These are phyloP conservation scores for Exocentrus adspersus DNA, from an alignment of 2,888 invertebrate species.

Conservation along the genomic window DNA sequence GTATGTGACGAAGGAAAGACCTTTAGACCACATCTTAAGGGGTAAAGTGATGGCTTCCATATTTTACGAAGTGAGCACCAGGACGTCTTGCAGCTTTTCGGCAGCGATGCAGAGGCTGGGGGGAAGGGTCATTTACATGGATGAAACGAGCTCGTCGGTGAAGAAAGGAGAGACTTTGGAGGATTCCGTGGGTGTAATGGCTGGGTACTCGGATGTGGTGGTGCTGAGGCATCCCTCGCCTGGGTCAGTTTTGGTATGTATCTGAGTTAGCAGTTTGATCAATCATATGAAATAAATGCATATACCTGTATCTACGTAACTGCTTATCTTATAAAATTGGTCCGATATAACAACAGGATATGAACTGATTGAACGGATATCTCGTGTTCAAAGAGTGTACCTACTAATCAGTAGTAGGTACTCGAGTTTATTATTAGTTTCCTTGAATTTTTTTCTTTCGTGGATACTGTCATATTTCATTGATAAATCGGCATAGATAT, in stretches of 20 bases:
- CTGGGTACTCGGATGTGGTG: constrained; percentile 93
- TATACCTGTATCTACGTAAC: too few relatives aligned
- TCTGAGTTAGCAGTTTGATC: background rate
- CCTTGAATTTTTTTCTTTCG: too few relatives aligned
- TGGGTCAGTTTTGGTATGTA: constrained; percentile 86
- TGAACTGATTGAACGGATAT: too few relatives aligned
- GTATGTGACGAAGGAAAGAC: constrained; percentile 84
- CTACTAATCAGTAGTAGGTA: too few relatives aligned
- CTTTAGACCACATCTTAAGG: constrained; percentile 83
- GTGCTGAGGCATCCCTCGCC: constrained; percentile 94
- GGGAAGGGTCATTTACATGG: constrained; percentile 90
- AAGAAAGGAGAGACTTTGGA: constrained; percentile 97
- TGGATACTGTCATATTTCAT: too few relatives aligned
- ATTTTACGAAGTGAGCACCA: constrained; percentile 97
- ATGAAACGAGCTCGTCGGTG: constrained; percentile 90
- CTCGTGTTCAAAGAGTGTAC: too few relatives aligned
- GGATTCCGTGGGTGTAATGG: constrained; percentile 86
- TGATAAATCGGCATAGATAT: too few relatives aligned
- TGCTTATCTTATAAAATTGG: too few relatives aligned
- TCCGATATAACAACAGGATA: too few relatives aligned
- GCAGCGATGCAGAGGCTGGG: constrained; percentile 97
- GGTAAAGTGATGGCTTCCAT: constrained; percentile 96
- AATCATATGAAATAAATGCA: too few relatives aligned
- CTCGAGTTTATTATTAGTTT: too few relatives aligned
- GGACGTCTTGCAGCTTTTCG: constrained; percentile 95